phyloP scores from a whole-genome alignment of 2,113 vertebrate species.

The Beaufortia kweichowensis region DNA sequence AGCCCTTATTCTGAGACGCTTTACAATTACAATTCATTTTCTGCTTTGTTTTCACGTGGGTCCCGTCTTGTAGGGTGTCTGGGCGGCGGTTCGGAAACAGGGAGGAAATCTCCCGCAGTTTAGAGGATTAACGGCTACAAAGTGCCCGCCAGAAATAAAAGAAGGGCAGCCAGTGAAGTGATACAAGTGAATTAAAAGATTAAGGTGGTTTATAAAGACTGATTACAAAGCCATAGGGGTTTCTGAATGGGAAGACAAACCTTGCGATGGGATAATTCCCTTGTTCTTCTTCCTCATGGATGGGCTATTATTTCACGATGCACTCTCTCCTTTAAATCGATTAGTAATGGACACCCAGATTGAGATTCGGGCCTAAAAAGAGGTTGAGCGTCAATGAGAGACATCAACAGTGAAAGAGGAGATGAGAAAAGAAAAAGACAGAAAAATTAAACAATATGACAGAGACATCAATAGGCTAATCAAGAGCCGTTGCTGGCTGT shows the following conservation, averaged over 20 bases:
- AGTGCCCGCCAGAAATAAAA: constrained; percentile 71
- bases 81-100: constrained; percentile 64
- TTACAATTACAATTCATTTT: constrained; percentile 32
- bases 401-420: constrained; percentile 33
- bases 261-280: constrained; percentile 72
- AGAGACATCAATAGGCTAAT: neutral
- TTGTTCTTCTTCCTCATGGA: constrained; percentile 65
- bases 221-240: constrained; percentile 78
- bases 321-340: constrained; percentile 55
- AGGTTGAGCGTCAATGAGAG: constrained; percentile 27
- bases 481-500: neutral
- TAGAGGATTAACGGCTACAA: constrained; percentile 78
- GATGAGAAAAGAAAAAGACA: neutral
- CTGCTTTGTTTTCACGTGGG: constrained; percentile 50
- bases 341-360: constrained; percentile 54
- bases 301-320: constrained; percentile 62
- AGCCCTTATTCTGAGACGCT: neutral
- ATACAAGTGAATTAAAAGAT: constrained; percentile 82
- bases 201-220: constrained; percentile 81
- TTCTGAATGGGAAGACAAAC: constrained; percentile 76
- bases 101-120: constrained; percentile 74
- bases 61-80: constrained; percentile 68
- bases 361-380: constrained; percentile 43
- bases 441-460: neutral
- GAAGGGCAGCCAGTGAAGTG: constrained; percentile 71